Base-by-base conservation (phyloP, 1,140 invertebrate species). In the Eriosoma lanigerum region DNA sequence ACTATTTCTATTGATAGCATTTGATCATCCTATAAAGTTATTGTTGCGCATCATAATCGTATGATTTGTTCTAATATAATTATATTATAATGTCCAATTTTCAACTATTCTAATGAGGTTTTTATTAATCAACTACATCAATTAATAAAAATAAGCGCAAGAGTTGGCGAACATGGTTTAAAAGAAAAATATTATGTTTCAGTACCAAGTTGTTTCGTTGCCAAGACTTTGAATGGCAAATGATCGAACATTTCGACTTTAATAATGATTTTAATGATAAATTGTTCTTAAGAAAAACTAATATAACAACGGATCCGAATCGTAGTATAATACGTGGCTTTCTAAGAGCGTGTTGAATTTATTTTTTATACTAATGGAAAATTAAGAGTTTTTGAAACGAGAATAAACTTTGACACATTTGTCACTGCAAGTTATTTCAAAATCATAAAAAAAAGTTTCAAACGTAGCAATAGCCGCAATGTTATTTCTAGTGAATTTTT, bases 181-280 rank as follows among this genome's bases (percentile, higher is more conserved):
- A n/a, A n/a, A n/a, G n/a, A n/a, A n/a, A n/a, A n/a, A n/a, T n/a
- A n/a, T n/a, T n/a, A n/a, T n/a, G n/a, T n/a, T n/a, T n/a, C n/a
- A n/a, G n/a, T n/a, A n/a, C n/a, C n/a, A 38, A 4, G 24, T 26
- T 24, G 26, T 60, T 60, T 60, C 8, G 32, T 15, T 32, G 21
- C 32, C 12, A 15, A 46, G 46, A 68, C 64, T 68, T 68, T 46
- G 5, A 24, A 46, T 4, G 44, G 44, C 26, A 32, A 50, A 26
- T 50, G 13, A 70, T 70, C 17, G 66, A 70, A 50, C 24, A 15
- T 50, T 29, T 19, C 24, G 5, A 70, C 21, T 50, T 70, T 9
- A 70, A 70, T 48, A 24, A 48, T 48, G 44, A 48, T 24, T 50
- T 70, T 24, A 50, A 70, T 70, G 66, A 70, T 24, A 50, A 70